Evolutionary conservation across 35 echinoderm and acorn worm species (phyloP), one percentile per base, ranked within the genome.

Genomic region (Heliocidaris tuberculata): DNA sequence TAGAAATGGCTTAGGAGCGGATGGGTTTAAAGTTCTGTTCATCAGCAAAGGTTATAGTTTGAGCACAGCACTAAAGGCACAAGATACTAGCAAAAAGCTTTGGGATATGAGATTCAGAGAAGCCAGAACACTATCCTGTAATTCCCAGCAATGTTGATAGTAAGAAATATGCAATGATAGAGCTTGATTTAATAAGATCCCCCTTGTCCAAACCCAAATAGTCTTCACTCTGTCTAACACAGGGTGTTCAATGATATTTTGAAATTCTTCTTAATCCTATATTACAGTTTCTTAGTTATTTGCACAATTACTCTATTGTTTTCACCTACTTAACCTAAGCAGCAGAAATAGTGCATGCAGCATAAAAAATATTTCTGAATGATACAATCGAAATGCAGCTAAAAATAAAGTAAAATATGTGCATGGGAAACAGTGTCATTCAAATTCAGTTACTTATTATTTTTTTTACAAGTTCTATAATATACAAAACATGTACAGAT

Each of bases 341-440:
- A 89, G 87, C 87, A 89, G 47, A 89, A 47, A 89, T 13, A 89
- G 31, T 89, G 87, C 87, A 89, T 89, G 87, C 87, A 89, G 87
- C 87, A 89, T 89, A 89, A 32, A 30, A 47, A 89, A 8, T 47
- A 47, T 89, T 89, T 48, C 87, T 32, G 47, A 47, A 47, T 48
- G 24, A 13, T 30, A 88, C 21, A 89, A 89, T 89, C 2, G 47
- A 89, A 89, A 89, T 89, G 87, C 87, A 89, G 87, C 87, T 89
- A 89, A 42, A 42, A 32, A 89, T 2, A 48, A 47, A 47, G 32
- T 9, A 78, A 78, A n/a, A 78, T n/a, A 78, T 27, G 65, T 78
- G 27, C 19, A 78, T 78, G 65, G 65, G 65, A 78, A 78, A 78
- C 65, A 78, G 65, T 27, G 19, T 6, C 65, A 78, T 78, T 78